phyloP scores from a whole-genome alignment of 2,888 invertebrate species.

The Parnassius orleans region DNA sequence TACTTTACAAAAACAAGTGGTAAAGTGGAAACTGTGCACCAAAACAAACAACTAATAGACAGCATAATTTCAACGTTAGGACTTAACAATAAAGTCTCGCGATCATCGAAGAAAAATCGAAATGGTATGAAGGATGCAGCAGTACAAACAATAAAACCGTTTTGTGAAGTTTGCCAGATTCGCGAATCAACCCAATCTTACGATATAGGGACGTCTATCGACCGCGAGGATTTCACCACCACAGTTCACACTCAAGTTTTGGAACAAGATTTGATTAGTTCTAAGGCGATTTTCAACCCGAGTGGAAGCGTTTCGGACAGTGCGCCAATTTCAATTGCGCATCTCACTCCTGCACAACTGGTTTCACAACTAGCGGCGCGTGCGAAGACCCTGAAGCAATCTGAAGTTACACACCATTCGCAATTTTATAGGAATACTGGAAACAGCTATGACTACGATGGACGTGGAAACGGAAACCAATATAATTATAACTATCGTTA shows the following conservation, averaged over 20 bases:
- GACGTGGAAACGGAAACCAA: conserved; percentile 19
- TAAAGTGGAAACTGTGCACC: conserved; percentile 41
- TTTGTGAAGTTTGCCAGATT: conserved; percentile 67
- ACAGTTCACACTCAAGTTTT: conserved; percentile 69
- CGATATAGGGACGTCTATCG: conserved; percentile 49
- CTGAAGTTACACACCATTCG: conserved; percentile 39
- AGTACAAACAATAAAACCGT: conserved; percentile 61
- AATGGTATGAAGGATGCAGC: conserved; percentile 62
- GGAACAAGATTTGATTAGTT: conserved; percentile 65
- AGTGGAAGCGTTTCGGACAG: conserved; percentile 57
- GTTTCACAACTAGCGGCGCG: conserved; percentile 72
- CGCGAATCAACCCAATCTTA: conserved; percentile 51
- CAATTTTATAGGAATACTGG: conserved; percentile 37
- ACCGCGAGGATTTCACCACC: conserved; percentile 51
- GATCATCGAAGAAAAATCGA: conserved; percentile 50
- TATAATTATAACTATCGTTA: conserved; percentile 44
- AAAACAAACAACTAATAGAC: conserved; percentile 66
- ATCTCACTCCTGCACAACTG: conserved; percentile 71
- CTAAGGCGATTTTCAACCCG: conserved; percentile 65
- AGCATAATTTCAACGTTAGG: conserved; percentile 59
- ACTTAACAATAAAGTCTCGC: conserved; percentile 53
- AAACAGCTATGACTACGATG: conserved; percentile 45
- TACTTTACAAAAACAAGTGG: conserved; percentile 55
- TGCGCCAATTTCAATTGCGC: conserved; percentile 67
- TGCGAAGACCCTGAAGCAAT: conserved; percentile 67